These are phyloP conservation scores for Danio kyathit DNA, from an alignment of 2,797 vertebrate genomes.

Conservation along the genomic window DNA sequence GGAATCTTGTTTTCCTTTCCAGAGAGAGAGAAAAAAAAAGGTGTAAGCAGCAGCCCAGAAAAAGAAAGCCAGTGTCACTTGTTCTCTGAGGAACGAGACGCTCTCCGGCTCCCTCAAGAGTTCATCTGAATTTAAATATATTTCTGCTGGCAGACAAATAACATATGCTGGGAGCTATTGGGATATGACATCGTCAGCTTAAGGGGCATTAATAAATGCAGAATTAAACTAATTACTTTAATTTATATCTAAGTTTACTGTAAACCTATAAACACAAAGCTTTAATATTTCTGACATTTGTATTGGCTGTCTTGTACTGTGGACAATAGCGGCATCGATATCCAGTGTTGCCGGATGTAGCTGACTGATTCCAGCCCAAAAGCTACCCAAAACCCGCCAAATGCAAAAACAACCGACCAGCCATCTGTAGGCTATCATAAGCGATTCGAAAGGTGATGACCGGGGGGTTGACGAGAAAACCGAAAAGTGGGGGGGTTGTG, in stretches of 20 bases:
- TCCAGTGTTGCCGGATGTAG: too few species aligned
- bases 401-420: too few species aligned
- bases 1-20: conserved; percentile 4
- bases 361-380: too few species aligned
- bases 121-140: conserved; percentile 46
- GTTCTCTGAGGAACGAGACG: conserved; percentile 58
- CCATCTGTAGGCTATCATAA: too few species aligned
- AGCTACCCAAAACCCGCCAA: too few species aligned
- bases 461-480: too few species aligned
- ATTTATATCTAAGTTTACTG: conserved; percentile 12
- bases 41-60: conserved; percentile 51
- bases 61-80: conserved; percentile 57
- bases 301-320: not conserved
- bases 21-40: conserved; percentile 16
- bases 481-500: too few species aligned
- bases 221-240: conserved; percentile 31
- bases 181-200: conserved; percentile 18
- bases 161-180: conserved; percentile 40
- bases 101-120: conserved; percentile 37
- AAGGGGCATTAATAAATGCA: conserved; percentile 30
- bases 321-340: too few species aligned
- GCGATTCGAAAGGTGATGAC: too few species aligned
- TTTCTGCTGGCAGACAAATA: conserved; percentile 18
- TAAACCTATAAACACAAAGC: conserved; percentile 1
- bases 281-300: not conserved